A percentile compares a stretch with the other conserved stretches of the same genome.
phyloP scores from a whole-genome alignment of 2,797 vertebrate species.

The Astyanax mexicanus region DNA sequence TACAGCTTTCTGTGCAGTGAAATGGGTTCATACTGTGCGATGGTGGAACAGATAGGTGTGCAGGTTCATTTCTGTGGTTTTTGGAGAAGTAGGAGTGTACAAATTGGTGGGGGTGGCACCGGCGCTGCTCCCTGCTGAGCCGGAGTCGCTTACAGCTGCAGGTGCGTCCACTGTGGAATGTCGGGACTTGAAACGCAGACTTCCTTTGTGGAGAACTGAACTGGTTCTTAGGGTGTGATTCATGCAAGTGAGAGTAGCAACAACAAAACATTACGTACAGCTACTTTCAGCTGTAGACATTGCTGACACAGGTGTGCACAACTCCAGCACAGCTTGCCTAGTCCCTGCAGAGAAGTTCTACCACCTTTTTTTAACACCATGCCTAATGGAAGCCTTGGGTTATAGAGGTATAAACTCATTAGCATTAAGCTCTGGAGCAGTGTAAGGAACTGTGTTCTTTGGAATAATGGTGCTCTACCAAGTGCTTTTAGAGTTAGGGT shows the following conservation, averaged over 20 bases:
- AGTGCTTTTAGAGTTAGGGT: no score
- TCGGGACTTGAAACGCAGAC: not conserved
- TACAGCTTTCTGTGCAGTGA: constrained; percentile 32
- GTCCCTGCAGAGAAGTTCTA: no score
- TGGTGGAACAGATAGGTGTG: not conserved
- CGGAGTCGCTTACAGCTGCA: not conserved
- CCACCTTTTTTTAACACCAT: no score
- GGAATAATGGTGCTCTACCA: no score
- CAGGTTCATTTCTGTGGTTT: constrained; percentile 44
- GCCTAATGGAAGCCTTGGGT: no score
- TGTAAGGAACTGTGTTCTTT: no score
- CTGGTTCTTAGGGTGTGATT: not conserved
- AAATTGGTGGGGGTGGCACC: constrained; percentile 4
- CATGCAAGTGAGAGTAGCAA: not conserved
- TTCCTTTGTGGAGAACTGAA: not conserved
- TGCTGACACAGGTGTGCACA: no score
- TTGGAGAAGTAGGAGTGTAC: constrained; percentile 25
- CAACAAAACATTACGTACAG: not conserved
- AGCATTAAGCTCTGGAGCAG: no score
- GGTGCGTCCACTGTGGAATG: constrained; percentile 35
- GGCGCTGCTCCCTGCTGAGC: not conserved
- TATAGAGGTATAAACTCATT: no score
- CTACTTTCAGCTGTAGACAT: no score
- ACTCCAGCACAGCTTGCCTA: no score
- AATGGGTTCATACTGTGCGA: not conserved